Evolutionary conservation across 2,888 invertebrate genomes (phyloP).

Genomic region (Diachrysia chrysitis): DNA sequence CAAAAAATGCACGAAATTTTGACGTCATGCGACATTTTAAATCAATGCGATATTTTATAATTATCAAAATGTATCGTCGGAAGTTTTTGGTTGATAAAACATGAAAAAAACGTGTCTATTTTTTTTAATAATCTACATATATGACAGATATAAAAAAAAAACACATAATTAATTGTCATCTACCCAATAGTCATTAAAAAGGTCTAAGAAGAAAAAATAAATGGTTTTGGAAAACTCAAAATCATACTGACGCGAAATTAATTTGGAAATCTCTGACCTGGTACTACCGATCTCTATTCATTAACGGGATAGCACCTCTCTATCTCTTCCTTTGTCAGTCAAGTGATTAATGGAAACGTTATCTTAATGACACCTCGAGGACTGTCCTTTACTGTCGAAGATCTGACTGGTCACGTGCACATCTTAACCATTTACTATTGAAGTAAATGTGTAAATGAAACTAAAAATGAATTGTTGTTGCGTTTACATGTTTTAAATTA

Average conservation of each 20-base stretch:
- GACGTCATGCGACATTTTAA: too few species aligned
- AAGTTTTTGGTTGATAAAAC: too few species aligned
- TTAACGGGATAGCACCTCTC: constrained; percentile 3
- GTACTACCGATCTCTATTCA: neutral
- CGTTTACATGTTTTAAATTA: too few species aligned
- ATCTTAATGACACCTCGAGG: neutral
- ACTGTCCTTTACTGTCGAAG: neutral
- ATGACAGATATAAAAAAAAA: too few species aligned
- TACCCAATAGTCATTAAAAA: too few species aligned
- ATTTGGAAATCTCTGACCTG: neutral
- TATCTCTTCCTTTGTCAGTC: constrained; percentile 1
- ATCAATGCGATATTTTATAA: too few species aligned
- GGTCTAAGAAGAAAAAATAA: too few species aligned
- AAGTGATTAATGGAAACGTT: constrained; percentile 2
- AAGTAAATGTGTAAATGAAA: neutral
- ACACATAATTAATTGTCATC: too few species aligned
- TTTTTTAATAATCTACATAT: too few species aligned
- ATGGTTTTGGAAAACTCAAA: neutral
- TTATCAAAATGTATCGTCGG: too few species aligned
- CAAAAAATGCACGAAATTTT: too few species aligned
- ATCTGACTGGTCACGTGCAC: neutral
- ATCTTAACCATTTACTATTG: neutral
- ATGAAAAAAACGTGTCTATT: too few species aligned
- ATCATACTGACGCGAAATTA: neutral
- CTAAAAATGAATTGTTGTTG: neutral